Conservation (phyloP, 2,113 vertebrate genomes). For the Prionailurus bengalensis region DNA sequence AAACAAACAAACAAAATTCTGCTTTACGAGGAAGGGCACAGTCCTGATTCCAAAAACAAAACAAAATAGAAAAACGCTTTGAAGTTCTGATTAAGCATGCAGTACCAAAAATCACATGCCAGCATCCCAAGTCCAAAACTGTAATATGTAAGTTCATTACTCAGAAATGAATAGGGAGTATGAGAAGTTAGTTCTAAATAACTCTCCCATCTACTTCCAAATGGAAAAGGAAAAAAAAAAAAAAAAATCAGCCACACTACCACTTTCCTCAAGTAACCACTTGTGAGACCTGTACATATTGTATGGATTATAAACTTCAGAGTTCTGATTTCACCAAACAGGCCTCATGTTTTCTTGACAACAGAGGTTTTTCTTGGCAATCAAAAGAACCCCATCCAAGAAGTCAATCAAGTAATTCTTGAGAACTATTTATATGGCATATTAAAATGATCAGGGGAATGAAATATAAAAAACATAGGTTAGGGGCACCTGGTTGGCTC, state of each 20-base stretch:
- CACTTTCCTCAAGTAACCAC: not conserved
- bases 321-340: slow-evolving; percentile 41
- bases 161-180: slow-evolving; percentile 54
- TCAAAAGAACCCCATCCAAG: slow-evolving; percentile 31
- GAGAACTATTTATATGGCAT: not conserved
- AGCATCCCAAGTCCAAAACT: slow-evolving; percentile 21
- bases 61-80: slow-evolving; percentile 50
- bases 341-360: slow-evolving; percentile 17
- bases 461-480: not conserved
- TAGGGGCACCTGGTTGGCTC: no score
- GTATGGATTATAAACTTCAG: not conserved
- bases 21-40: slow-evolving; percentile 47
- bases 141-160: slow-evolving; percentile 44
- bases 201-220: slow-evolving; percentile 46
- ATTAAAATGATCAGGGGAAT: slow-evolving; percentile 8
- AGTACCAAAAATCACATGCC: slow-evolving; percentile 41
- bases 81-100: slow-evolving; percentile 64
- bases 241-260: not conserved
- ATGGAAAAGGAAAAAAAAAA: not conserved
- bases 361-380: slow-evolving; percentile 8
- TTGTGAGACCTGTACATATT: not conserved
- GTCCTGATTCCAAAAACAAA: slow-evolving; percentile 37
- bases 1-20: slow-evolving; percentile 39
- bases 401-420: slow-evolving; percentile 63
- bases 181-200: not conserved